Base-by-base conservation (phyloP, 2,113 vertebrate species). In the Hiodon tergisus region DNA sequence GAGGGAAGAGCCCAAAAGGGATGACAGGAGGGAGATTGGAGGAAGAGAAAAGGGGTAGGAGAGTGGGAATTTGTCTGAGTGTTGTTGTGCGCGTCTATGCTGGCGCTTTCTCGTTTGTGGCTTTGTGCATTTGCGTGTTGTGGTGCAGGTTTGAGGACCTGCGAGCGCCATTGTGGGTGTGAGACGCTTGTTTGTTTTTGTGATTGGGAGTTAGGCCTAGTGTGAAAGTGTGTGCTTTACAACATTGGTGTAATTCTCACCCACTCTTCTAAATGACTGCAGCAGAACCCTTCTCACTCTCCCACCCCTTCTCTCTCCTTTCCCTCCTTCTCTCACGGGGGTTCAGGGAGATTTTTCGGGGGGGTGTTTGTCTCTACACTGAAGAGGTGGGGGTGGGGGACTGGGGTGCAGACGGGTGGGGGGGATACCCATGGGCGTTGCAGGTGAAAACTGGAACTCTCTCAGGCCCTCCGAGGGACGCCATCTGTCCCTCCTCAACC, bases 401-500 rank as follows among this genome's bases (percentile, higher is more conserved):
- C 87, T 89, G 48, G 66, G 31, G 3, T 47, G 66, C 47, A 14
- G 47, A 14, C 48, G 2, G 11, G 51, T n/a, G 87, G 82, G 79
- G 82, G 84, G 86, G 89, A 89, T 90, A 90, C 88, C 89, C 89
- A 90, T 72, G 88, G 90, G 87, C 88, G 84, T 82, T 87, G 91
- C 91, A 93, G 89, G 89, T 92, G 90, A 93, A 90, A 89, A 87
- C 89, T 88, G 88, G 87, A 88, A 87, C 88, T 91, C 84, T 81
- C 88, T 88, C 86, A 84, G 86, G 79, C n/a, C 87, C 88, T 81
- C 87, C 77, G 72, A 90, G 88, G 88, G 89, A 90, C 85, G 84
- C 90, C 91, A 93, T 92, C 92, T 92, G 90, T 93, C 90, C 88
- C 87, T 78, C 84, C 88, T 86, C 82, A 79, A 80, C 82, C 76